Conservation (phyloP, 1,140 invertebrate species). For the Diachasmimorpha longicaudata region DNA sequence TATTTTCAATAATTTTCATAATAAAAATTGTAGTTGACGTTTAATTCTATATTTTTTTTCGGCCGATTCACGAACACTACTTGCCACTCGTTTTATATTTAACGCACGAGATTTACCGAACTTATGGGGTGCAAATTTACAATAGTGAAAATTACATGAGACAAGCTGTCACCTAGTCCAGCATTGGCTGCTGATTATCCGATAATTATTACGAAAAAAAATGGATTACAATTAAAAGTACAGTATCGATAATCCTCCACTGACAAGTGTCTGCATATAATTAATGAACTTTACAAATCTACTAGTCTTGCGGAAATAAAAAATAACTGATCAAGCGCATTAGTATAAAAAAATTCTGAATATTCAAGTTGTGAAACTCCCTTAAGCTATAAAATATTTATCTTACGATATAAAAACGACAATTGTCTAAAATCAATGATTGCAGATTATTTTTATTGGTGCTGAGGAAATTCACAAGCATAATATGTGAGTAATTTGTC, state of each 20-base stretch:
- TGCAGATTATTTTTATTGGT: neutral
- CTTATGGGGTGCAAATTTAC: neutral
- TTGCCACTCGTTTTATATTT: slow-evolving; percentile 34
- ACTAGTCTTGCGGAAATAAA: neutral
- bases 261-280: neutral
- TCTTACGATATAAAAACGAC: neutral
- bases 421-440: neutral
- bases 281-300: neutral
- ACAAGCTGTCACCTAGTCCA: neutral
- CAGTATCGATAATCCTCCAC: slow-evolving; percentile 3
- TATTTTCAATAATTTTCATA: slow-evolving; percentile 13
- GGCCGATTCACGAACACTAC: slow-evolving; percentile 53
- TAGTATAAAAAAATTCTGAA: neutral
- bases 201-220: neutral
- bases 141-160: neutral
- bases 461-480: neutral
- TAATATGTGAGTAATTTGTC: neutral
- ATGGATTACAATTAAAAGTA: neutral
- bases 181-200: neutral
- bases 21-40: slow-evolving; percentile 36
- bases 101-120: neutral
- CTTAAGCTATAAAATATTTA: neutral
- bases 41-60: slow-evolving; percentile 24
- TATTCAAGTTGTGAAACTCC: neutral
- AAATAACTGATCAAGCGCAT: neutral